Evolutionary conservation across 2,113 vertebrate species (phyloP).

Genomic region (Nibea coibor): DNA sequence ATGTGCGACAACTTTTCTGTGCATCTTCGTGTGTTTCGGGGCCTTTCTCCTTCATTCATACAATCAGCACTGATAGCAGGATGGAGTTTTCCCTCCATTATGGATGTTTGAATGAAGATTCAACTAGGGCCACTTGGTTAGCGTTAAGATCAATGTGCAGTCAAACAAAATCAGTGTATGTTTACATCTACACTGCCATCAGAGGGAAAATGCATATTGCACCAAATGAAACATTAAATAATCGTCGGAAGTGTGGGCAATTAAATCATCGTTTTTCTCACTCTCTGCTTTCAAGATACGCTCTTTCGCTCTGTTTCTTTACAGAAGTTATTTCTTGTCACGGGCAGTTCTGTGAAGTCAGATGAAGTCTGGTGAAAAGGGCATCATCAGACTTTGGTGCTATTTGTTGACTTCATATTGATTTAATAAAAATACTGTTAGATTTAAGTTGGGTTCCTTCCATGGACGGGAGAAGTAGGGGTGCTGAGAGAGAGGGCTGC

Average conservation of each 20-base stretch:
- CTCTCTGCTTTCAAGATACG: not conserved
- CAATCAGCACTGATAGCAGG: not conserved
- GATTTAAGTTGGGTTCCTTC: not conserved
- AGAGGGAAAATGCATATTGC: not conserved
- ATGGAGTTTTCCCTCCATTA: not conserved
- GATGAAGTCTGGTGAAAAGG: not conserved
- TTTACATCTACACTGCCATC: not conserved
- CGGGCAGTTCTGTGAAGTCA: conserved; percentile 5
- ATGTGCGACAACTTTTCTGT: not conserved
- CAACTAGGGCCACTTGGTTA: not conserved
- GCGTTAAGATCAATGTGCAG: not conserved
- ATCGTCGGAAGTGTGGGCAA: not conserved
- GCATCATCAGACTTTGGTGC: not conserved
- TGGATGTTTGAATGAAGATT: not conserved
- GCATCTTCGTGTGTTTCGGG: not conserved
- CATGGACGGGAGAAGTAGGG: too few species aligned
- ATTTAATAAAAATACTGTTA: not conserved
- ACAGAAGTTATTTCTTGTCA: not conserved
- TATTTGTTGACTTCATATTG: not conserved
- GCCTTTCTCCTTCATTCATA: not conserved
- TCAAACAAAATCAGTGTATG: not conserved
- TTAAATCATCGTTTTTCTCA: not conserved
- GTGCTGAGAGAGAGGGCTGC: too few species aligned
- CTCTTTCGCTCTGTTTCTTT: not conserved
- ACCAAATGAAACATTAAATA: not conserved